Evolutionary conservation across 2,888 invertebrate genomes (phyloP).

Genomic region (Meteorus colon): DNA sequence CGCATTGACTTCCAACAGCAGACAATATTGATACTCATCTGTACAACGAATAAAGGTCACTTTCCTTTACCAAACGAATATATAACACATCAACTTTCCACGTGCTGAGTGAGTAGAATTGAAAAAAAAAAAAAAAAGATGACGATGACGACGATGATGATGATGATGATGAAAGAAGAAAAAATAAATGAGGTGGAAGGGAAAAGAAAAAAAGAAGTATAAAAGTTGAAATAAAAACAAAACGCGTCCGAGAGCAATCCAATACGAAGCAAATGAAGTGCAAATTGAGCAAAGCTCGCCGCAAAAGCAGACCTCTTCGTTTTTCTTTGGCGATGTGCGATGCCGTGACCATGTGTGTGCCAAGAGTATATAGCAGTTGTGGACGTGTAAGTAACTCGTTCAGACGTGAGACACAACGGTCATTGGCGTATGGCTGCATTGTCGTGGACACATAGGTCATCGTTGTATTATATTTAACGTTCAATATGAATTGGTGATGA

Average conservation of each 20-base stretch:
- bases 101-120: too few species aligned
- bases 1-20: background rate
- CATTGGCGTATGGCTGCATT: background rate
- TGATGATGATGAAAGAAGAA: too few species aligned
- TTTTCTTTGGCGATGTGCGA: constrained; percentile 49
- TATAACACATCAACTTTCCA: background rate
- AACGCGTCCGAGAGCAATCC: constrained; percentile 58
- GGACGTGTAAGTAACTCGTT: constrained; percentile 59
- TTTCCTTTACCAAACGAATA: background rate
- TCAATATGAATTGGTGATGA: background rate
- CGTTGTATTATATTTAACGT: background rate
- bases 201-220: constrained; percentile 56
- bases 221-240: background rate
- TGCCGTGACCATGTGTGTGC: constrained; percentile 37
- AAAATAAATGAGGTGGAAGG: constrained; percentile 2
- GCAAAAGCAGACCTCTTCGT: constrained; percentile 54
- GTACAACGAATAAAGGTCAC: background rate
- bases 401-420: constrained; percentile 60
- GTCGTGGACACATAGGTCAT: background rate
- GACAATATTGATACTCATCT: background rate
- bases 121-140: too few species aligned
- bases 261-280: constrained; percentile 71
- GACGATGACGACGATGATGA: too few species aligned
- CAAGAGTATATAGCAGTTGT: constrained; percentile 14
- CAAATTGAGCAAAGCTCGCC: constrained; percentile 67